Evolutionary conservation across 1,140 invertebrate genomes (phyloP), one percentile per base, ranked within the genome.

Genomic region (Drosophila nasuta): DNA sequence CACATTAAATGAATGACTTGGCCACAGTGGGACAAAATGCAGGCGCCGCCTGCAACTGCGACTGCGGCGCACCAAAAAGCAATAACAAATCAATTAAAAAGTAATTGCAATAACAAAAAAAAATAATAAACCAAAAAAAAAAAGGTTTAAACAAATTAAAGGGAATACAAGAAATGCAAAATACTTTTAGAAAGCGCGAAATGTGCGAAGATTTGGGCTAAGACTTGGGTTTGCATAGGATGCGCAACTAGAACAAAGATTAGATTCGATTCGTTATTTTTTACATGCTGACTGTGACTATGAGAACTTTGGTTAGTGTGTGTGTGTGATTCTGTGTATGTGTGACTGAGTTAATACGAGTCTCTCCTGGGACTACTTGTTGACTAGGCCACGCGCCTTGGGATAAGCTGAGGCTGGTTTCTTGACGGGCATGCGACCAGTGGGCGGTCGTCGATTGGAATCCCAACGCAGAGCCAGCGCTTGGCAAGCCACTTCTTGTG

Each of bases 401-500:
- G 92, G 92, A 81, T 92, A 93, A 20, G 92, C 92, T 1, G 92
- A 93, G 7, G 88, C 82, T 17, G 92, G 91, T 63, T 93, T 92
- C 59, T 92, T 93, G 41, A 75, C 48, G 41, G 68, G 76, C 13
- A 78, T 48, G 43, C 85, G 82, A 10, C 88, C 86, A 49, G 88
- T 92, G 45, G 85, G 89, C 54, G 89, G 89, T 49, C 86, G 77
- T 25, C 91, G 76, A 60, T 92, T 91, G 11, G 89, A 89, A 54
- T 91, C 91, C 91, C 10, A 91, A 60, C 10, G 83, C 83, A 1
- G 85, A 78, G 0, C 65, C 66, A n/a, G 89, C 65, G 56, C 82
- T 83, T 3, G 89, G 85, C 64, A 88, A 48, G 10, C 83, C 83
- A 2, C 81, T 62, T n/a, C 79, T 83, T 59, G 81, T 86, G 48